Evolutionary conservation across 2,888 invertebrate species (phyloP).

Genomic region (Thelaira solivaga): DNA sequence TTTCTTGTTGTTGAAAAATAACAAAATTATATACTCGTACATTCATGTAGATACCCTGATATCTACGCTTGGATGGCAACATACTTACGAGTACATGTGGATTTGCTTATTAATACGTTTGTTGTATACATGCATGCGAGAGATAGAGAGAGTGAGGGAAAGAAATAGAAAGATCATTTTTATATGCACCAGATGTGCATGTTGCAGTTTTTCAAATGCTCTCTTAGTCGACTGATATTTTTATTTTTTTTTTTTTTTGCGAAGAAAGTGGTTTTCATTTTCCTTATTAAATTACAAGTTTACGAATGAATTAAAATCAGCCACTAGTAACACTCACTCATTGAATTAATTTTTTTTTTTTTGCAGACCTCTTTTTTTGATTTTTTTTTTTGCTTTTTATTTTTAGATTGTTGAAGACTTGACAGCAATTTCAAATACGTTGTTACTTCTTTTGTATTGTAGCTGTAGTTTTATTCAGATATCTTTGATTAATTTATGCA

Average conservation of each 20-base stretch:
- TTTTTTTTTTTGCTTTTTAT: not conserved
- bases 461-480: conserved; percentile 40
- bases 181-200: conserved; percentile 61
- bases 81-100: too few relatives aligned
- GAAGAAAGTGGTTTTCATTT: conserved; percentile 66
- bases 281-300: conserved; percentile 65
- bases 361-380: not conserved
- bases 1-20: too few relatives aligned
- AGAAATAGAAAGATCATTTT: not conserved
- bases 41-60: too few relatives aligned
- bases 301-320: conserved; percentile 59
- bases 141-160: not conserved
- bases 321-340: conserved; percentile 37
- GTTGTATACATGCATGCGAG: not conserved
- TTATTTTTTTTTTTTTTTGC: conserved; percentile 47
- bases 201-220: conserved; percentile 54
- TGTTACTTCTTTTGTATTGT: not conserved
- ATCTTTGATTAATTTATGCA: conserved; percentile 57
- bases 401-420: conserved; percentile 37
- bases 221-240: conserved; percentile 29
- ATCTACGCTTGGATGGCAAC: not conserved
- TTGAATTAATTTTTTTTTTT: too few relatives aligned
- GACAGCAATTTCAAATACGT: conserved; percentile 41
- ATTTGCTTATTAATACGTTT: not conserved
- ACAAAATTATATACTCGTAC: too few relatives aligned